A percentile compares a stretch with the other conserved stretches of the same genome.
Evolutionary conservation across 2,797 vertebrate genomes (phyloP).

Genomic region (Phrynocephalus forsythii): DNA sequence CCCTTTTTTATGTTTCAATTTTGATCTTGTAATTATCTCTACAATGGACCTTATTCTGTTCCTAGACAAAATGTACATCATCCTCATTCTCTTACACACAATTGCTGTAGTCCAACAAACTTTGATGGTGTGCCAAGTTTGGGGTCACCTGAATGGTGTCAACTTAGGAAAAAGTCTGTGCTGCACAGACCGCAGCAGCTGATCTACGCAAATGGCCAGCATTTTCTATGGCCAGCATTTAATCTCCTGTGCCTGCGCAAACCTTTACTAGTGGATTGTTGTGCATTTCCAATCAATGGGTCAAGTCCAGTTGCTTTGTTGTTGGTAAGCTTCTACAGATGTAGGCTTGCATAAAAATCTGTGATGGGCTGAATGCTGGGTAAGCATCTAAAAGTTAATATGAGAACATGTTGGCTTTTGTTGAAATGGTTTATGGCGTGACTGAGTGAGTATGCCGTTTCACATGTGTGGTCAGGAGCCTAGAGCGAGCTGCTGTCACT

Average conservation of each 20-base stretch:
- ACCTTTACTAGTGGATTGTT: background rate
- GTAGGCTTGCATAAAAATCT: background rate
- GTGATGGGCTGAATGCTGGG: constrained; percentile 4
- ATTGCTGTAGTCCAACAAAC: background rate
- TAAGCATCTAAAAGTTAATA: background rate
- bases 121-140: background rate
- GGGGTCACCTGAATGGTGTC: background rate
- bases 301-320: constrained; percentile 27
- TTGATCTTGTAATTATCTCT: background rate
- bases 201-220: background rate
- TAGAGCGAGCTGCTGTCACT: background rate
- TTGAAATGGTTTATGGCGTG: constrained; percentile 19
- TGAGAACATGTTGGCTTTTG: background rate
- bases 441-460: background rate
- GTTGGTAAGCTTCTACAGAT: constrained; percentile 41
- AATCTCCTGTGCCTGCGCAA: constrained; percentile 9
- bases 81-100: background rate
- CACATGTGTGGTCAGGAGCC: constrained; percentile 1
- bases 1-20: too few relatives aligned
- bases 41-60: background rate
- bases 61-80: background rate
- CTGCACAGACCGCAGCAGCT: background rate
- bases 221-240: background rate
- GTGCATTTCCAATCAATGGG: constrained; percentile 22
- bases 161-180: background rate